Conservation (phyloP, 2,888 invertebrate species). For the Tenthredo scrophulariae region DNA sequence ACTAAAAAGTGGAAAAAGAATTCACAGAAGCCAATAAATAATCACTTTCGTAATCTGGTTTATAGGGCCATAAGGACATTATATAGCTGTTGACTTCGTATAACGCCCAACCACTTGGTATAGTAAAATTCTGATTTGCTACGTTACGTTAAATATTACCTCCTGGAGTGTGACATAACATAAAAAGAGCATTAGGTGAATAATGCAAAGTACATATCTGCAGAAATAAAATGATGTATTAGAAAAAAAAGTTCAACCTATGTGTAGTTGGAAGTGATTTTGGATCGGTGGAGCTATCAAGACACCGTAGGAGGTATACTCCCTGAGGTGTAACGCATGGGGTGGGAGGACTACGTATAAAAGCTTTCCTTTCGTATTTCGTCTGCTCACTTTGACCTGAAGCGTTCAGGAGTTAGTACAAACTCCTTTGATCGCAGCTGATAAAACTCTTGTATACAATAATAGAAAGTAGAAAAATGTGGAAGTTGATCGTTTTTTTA, state of each 20-base stretch:
- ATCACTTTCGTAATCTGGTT: not conserved
- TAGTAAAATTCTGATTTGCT: slow-evolving; percentile 49
- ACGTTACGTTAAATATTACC: not conserved
- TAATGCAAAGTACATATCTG: slow-evolving; percentile 66
- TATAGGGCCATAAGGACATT: not conserved
- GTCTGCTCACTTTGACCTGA: slow-evolving; percentile 66
- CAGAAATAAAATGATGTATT: slow-evolving; percentile 55
- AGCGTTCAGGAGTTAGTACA: slow-evolving; percentile 42
- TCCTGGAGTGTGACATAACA: slow-evolving; percentile 60
- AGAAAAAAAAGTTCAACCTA: slow-evolving; percentile 44
- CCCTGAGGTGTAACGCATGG: slow-evolving; percentile 63
- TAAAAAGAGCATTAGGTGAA: slow-evolving; percentile 68
- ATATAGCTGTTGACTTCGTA: not conserved
- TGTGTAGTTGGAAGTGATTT: slow-evolving; percentile 61
- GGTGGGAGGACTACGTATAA: slow-evolving; percentile 71
- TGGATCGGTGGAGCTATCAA: slow-evolving; percentile 66
- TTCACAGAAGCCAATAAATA: not conserved
- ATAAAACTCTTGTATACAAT: not conserved
- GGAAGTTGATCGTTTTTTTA: slow-evolving; percentile 53
- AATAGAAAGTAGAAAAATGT: slow-evolving; percentile 57
- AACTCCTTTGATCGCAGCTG: not conserved
- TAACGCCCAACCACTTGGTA: not conserved
- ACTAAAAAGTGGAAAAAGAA: not conserved
- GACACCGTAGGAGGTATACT: slow-evolving; percentile 69
- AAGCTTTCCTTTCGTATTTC: slow-evolving; percentile 67